phyloP scores from a whole-genome alignment of 2,888 invertebrate species.

The Oscheius sp. region DNA sequence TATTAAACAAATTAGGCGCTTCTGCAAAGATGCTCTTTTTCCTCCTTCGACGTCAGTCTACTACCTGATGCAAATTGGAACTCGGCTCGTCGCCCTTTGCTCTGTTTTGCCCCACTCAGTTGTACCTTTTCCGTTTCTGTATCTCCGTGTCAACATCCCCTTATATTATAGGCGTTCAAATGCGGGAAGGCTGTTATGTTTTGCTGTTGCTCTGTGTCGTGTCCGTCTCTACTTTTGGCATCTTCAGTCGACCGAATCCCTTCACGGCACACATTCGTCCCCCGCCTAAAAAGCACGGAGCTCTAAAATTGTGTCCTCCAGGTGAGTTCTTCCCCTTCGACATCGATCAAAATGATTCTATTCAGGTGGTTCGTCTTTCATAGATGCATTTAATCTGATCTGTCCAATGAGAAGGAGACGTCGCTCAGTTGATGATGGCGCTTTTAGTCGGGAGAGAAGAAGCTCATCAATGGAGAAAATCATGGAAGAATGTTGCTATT shows the following conservation, averaged over 20 bases:
- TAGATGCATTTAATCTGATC: conserved; percentile 57
- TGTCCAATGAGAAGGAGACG: conserved; percentile 57
- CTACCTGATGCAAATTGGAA: neutral
- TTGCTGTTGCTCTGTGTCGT: conserved; percentile 44
- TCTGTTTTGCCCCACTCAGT: neutral
- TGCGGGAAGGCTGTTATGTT: conserved; percentile 39
- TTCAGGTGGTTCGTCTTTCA: conserved; percentile 55
- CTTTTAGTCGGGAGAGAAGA: neutral
- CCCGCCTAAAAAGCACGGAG: conserved; percentile 44
- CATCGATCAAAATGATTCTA: no score
- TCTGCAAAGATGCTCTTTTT: no score
- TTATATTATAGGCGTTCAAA: neutral
- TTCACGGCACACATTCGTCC: conserved; percentile 42
- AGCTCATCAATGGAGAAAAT: conserved; percentile 35
- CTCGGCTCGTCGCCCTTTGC: neutral
- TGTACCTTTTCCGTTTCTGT: neutral
- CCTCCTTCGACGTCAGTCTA: neutral
- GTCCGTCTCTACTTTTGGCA: conserved; percentile 44
- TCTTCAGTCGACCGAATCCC: conserved; percentile 45
- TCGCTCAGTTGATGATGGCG: conserved; percentile 39
- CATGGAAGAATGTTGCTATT: conserved; percentile 52
- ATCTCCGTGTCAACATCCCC: no score
- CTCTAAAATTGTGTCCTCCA: conserved; percentile 59
- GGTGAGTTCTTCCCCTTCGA: conserved; percentile 38
- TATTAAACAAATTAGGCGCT: no score